A percentile compares a stretch with the other conserved stretches of the same genome.
Evolutionary conservation across 2,888 invertebrate species (phyloP).

Genomic region (Dendrolimus pini): DNA sequence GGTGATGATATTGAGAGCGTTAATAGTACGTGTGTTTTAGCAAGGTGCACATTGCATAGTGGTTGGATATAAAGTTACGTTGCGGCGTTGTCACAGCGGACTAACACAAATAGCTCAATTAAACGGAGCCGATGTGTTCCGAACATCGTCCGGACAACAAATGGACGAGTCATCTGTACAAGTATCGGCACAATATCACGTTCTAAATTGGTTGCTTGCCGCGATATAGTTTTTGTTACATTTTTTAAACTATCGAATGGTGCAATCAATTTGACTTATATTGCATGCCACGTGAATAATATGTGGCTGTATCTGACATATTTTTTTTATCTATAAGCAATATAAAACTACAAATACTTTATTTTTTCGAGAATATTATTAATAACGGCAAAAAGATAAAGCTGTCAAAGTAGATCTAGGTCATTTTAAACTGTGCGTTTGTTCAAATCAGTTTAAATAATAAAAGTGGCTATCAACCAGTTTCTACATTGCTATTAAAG

Average conservation of each 20-base stretch:
- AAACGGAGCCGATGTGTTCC: slow-evolving; percentile 43
- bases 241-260: slow-evolving; percentile 30
- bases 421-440: no score
- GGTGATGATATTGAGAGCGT: no score
- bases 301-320: not conserved
- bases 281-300: slow-evolving; percentile 13
- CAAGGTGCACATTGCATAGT: slow-evolving; percentile 17
- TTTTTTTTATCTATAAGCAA: not conserved
- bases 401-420: no score
- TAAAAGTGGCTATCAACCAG: no score
- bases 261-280: slow-evolving; percentile 32
- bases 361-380: no score
- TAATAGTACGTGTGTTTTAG: no score
- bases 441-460: no score
- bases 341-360: no score
- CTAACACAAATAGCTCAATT: slow-evolving; percentile 70
- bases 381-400: no score
- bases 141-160: slow-evolving; percentile 33
- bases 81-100: slow-evolving; percentile 45
- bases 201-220: slow-evolving; percentile 56
- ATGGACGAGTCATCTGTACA: slow-evolving; percentile 41
- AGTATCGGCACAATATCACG: slow-evolving; percentile 47
- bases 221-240: slow-evolving; percentile 34
- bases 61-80: slow-evolving; percentile 39
- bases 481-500: no score